Conservation (phyloP, 2,888 invertebrate species). For the Arenicola marina region DNA sequence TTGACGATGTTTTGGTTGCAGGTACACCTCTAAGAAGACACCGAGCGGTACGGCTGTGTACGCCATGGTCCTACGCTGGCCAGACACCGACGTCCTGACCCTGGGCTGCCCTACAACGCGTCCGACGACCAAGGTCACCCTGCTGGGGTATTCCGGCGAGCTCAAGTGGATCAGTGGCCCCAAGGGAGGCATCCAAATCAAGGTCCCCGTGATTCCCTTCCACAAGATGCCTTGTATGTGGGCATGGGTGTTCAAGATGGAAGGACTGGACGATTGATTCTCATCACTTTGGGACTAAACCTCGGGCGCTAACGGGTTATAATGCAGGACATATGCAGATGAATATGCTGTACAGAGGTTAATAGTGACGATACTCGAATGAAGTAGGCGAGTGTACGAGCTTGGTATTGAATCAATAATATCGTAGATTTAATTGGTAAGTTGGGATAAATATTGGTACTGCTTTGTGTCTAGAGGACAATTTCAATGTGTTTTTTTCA, state of each 20-base stretch:
- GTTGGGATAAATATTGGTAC: too few relatives aligned
- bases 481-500: too few relatives aligned
- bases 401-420: too few relatives aligned
- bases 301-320: too few relatives aligned
- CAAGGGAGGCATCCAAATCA: conserved; percentile 42
- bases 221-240: conserved; percentile 30
- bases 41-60: too few relatives aligned
- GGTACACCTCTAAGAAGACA: conserved; percentile 35
- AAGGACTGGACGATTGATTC: too few relatives aligned
- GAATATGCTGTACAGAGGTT: too few relatives aligned
- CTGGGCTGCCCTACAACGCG: conserved; percentile 63
- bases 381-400: too few relatives aligned
- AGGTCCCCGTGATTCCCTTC: conserved; percentile 38
- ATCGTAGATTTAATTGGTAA: too few relatives aligned
- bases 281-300: neutral
- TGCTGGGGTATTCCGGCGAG: conserved; percentile 64
- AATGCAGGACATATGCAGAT: too few relatives aligned
- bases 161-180: conserved; percentile 30
- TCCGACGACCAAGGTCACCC: conserved; percentile 56
- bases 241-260: conserved; percentile 33
- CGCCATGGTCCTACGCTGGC: conserved; percentile 75
- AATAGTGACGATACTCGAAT: too few relatives aligned
- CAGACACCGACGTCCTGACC: conserved; percentile 65
- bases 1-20: neutral
- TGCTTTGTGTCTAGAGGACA: too few relatives aligned